Conservation (phyloP, 1,140 invertebrate species). For the Trachymyrmex cornetzi region DNA sequence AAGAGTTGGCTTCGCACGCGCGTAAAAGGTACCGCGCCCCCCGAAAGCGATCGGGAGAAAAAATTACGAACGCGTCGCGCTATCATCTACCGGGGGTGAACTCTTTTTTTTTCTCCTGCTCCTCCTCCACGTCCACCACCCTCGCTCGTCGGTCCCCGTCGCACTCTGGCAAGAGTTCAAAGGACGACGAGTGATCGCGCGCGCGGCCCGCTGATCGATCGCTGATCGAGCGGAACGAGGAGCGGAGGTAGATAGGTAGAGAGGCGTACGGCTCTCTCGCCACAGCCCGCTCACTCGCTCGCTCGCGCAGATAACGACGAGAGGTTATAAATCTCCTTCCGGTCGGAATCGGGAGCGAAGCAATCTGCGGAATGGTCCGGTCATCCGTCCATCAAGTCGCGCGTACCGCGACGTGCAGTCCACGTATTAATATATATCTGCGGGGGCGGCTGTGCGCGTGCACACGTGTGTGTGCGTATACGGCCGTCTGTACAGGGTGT, state of each 20-base stretch:
- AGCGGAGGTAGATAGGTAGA: slow-evolving; percentile 30
- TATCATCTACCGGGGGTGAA: slow-evolving; percentile 36
- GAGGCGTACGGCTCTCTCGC: slow-evolving; percentile 41
- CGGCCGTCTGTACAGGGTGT: slow-evolving; percentile 46
- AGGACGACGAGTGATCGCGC: slow-evolving; percentile 62
- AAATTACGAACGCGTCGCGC: slow-evolving; percentile 64
- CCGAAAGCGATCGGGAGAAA: slow-evolving; percentile 54
- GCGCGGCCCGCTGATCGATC: slow-evolving; percentile 65
- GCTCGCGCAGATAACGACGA: slow-evolving; percentile 84
- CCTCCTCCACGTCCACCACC: neutral
- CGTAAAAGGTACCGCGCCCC: slow-evolving; percentile 15
- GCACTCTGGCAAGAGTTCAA: slow-evolving; percentile 48
- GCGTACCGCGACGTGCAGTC: slow-evolving; percentile 76
- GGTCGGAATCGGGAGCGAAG: slow-evolving; percentile 83
- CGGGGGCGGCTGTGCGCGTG: slow-evolving; percentile 53
- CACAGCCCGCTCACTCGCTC: slow-evolving; percentile 39
- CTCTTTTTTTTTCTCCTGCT: slow-evolving; percentile 13
- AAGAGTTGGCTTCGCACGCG: slow-evolving; percentile 23
- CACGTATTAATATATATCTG: slow-evolving; percentile 78
- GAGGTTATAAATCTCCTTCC: slow-evolving; percentile 86
- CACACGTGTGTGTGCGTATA: neutral
- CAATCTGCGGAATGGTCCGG: slow-evolving; percentile 86
- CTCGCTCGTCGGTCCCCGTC: slow-evolving; percentile 7
- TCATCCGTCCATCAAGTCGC: slow-evolving; percentile 86
- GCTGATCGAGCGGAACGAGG: slow-evolving; percentile 71